phyloP scores from a whole-genome alignment of 2,797 vertebrate genomes.

The Chaetophractus vellerosus region DNA sequence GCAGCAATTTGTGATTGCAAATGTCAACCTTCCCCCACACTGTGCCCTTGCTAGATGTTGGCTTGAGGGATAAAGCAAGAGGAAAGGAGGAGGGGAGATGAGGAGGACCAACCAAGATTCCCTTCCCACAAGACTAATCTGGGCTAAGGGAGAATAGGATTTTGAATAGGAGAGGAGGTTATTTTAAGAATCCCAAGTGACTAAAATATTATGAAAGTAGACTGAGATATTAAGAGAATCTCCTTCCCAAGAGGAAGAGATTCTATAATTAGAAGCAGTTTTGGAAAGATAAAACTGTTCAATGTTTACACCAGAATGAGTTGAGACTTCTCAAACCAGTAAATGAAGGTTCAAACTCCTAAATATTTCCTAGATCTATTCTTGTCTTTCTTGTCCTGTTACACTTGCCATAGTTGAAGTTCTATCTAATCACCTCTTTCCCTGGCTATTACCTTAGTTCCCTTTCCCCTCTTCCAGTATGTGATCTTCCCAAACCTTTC shows the following conservation, averaged over 20 bases:
- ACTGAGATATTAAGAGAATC: constrained; percentile 4
- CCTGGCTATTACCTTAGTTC: not conserved
- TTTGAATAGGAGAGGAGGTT: not conserved
- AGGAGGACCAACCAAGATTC: not conserved
- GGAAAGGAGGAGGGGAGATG: not conserved
- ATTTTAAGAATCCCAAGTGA: not conserved
- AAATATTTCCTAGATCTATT: not conserved
- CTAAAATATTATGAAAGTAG: constrained; percentile 35
- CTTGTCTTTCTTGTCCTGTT: not conserved
- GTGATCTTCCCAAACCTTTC: not conserved
- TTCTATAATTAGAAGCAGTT: constrained; percentile 55
- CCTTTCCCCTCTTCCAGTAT: not conserved
- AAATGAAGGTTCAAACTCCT: not conserved
- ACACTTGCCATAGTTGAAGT: not conserved
- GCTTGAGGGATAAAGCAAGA: not conserved
- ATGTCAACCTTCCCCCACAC: not conserved
- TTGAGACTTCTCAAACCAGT: not conserved
- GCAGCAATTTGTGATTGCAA: not conserved
- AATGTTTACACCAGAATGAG: not conserved
- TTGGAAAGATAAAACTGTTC: not conserved
- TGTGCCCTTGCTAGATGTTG: not conserved
- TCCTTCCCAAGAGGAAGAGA: not conserved
- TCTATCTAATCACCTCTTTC: not conserved
- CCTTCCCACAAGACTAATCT: not conserved
- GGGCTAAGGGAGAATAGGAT: not conserved